A percentile compares a stretch with the other conserved stretches of the same genome.
Evolutionary conservation across 2,888 invertebrate species (phyloP).

Genomic region (Ctena decussata): DNA sequence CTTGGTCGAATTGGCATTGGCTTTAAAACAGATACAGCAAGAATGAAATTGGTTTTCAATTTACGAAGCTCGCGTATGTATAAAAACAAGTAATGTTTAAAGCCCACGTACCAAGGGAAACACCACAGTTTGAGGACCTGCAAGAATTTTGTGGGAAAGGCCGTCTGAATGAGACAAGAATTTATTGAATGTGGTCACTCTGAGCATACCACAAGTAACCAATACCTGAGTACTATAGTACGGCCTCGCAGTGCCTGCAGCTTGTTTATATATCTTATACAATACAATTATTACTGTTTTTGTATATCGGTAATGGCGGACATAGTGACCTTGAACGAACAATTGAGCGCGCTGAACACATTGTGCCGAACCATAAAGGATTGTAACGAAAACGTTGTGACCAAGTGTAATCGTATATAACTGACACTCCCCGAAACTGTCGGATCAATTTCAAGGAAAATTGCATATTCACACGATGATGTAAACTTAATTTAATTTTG

Average conservation of each 20-base stretch:
- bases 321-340: background rate
- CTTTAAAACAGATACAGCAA: too few relatives aligned
- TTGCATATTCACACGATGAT: constrained; percentile 9
- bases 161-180: background rate
- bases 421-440: background rate
- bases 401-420: background rate
- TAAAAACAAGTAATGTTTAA: too few relatives aligned
- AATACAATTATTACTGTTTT: constrained; percentile 35
- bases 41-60: too few relatives aligned
- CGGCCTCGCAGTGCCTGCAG: constrained; percentile 4
- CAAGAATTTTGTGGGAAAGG: constrained; percentile 12
- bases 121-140: too few relatives aligned
- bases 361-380: background rate
- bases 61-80: too few relatives aligned
- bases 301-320: constrained; percentile 6
- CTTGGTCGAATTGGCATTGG: too few relatives aligned
- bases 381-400: background rate
- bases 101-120: too few relatives aligned
- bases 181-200: background rate
- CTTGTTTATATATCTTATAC: constrained; percentile 51
- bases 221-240: background rate
- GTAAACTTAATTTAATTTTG: constrained; percentile 5
- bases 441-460: constrained; percentile 7
- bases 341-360: background rate
- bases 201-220: background rate